Conservation (phyloP, 2,113 vertebrate species). For the Malurus elegans region DNA sequence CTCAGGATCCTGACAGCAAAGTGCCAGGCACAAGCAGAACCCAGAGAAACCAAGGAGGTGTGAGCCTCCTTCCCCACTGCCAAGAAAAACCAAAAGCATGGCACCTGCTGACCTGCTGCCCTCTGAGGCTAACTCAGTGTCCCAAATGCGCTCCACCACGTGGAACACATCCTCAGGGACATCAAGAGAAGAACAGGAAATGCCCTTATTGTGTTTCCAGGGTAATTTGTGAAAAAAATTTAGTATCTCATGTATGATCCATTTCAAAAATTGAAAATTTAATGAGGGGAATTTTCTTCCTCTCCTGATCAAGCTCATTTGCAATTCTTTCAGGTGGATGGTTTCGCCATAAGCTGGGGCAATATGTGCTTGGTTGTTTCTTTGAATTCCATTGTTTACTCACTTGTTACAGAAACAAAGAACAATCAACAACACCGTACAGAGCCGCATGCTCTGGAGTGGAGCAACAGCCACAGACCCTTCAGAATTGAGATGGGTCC, state of each 20-base stretch:
- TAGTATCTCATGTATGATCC: neutral
- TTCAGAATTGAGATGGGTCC: neutral
- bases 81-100: neutral
- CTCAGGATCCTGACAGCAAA: neutral
- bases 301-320: neutral
- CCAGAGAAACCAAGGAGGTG: neutral
- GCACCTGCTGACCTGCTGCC: neutral
- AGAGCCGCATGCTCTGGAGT: neutral
- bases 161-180: neutral
- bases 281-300: neutral
- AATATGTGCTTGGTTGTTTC: neutral
- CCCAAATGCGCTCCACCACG: neutral
- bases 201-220: neutral
- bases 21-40: neutral
- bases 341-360: neutral
- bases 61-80: neutral
- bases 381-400: neutral
- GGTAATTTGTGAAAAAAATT: neutral
- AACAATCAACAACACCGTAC: neutral
- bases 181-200: neutral
- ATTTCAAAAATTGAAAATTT: neutral
- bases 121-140: neutral
- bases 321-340: neutral
- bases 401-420: slow-evolving; percentile 3
- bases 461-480: neutral